Percentiles rank a stretch among this genome's conserved stretches.
These are phyloP conservation scores for Fragum sueziense DNA, from an alignment of 2,888 invertebrate genomes.

Conservation along the genomic window DNA sequence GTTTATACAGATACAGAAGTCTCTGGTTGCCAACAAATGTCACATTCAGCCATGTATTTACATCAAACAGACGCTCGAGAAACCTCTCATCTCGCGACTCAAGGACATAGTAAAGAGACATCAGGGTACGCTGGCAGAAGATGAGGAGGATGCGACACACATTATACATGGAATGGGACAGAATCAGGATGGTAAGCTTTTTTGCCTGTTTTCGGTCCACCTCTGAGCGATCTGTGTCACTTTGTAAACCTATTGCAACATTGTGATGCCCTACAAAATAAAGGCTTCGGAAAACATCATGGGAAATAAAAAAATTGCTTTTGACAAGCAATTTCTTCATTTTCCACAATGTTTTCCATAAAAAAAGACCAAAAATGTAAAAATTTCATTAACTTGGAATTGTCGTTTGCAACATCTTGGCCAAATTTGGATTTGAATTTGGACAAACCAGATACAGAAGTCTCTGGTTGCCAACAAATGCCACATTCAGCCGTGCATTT, in stretches of 20 bases:
- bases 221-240: too few relatives aligned
- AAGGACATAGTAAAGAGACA: slow-evolving; percentile 94
- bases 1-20: slow-evolving; percentile 87
- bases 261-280: too few relatives aligned
- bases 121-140: slow-evolving; percentile 91
- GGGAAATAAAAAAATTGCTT: too few relatives aligned
- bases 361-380: too few relatives aligned
- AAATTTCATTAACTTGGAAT: background rate
- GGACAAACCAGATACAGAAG: slow-evolving; percentile 85
- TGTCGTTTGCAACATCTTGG: background rate
- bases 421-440: too few relatives aligned
- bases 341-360: too few relatives aligned
- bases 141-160: slow-evolving; percentile 95
- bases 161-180: slow-evolving; percentile 86
- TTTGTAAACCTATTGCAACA: too few relatives aligned
- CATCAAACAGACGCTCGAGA: slow-evolving; percentile 89
- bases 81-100: slow-evolving; percentile 88
- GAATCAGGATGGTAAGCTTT: background rate
- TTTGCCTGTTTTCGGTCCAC: too few relatives aligned
- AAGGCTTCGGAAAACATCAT: too few relatives aligned
- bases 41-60: slow-evolving; percentile 90
- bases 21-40: slow-evolving; percentile 91
- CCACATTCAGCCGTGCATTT: slow-evolving; percentile 90
- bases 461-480: slow-evolving; percentile 91
- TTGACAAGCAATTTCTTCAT: too few relatives aligned